phyloP scores from a whole-genome alignment of 2,797 vertebrate species.

The Sebastes nivosus region DNA sequence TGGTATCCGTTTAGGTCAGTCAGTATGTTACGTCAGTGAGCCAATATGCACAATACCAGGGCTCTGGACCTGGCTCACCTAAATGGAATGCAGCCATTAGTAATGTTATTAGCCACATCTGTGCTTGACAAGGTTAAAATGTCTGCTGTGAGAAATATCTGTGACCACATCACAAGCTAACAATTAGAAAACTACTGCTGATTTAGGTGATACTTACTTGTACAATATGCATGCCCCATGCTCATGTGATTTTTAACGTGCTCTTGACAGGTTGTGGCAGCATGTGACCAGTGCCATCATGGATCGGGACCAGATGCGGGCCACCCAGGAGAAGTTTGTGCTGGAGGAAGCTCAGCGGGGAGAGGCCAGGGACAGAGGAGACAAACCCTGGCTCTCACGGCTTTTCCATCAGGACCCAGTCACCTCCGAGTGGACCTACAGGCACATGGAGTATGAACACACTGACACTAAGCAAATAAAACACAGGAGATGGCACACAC shows the following conservation, averaged over 20 bases:
- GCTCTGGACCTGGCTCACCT: neutral
- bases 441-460: constrained; percentile 87
- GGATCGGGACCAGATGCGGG: constrained; percentile 90
- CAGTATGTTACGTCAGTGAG: neutral
- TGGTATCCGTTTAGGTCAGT: neutral
- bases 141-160: neutral
- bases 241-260: neutral
- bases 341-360: constrained; percentile 93
- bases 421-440: constrained; percentile 91
- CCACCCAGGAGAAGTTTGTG: constrained; percentile 92
- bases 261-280: constrained; percentile 88
- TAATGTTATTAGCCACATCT: neutral
- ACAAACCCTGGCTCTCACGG: constrained; percentile 83
- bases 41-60: neutral
- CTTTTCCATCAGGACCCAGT: constrained; percentile 86
- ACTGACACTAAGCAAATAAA: neutral
- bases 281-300: constrained; percentile 92
- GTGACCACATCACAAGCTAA: neutral
- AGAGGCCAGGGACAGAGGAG: constrained; percentile 84
- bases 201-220: neutral
- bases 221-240: neutral
- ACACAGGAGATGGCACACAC: neutral
- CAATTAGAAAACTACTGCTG: neutral
- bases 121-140: neutral
- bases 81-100: neutral